A percentile compares a stretch with the other conserved stretches of the same genome.
phyloP scores from a whole-genome alignment of 2,113 vertebrate genomes.

The Strigops habroptila region DNA sequence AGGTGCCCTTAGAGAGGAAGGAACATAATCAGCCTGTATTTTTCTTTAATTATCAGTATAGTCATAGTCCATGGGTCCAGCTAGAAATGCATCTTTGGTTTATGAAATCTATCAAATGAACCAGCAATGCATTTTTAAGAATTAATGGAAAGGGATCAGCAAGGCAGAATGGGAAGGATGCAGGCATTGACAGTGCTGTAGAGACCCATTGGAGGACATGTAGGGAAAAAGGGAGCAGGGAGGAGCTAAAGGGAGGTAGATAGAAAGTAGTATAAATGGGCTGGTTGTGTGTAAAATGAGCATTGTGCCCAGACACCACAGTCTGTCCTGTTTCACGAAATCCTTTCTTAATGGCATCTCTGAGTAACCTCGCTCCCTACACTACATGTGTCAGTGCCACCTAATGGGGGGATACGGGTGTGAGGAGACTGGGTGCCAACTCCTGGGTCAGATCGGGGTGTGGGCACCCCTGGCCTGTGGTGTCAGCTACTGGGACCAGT shows the following conservation, averaged over 20 bases:
- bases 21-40: neutral
- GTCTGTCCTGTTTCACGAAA: neutral
- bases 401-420: neutral
- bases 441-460: neutral
- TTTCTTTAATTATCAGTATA: neutral
- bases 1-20: neutral
- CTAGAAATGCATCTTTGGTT: neutral
- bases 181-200: accelerated
- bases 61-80: neutral
- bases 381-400: too few relatives aligned
- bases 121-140: neutral
- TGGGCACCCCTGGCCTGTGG: too few relatives aligned
- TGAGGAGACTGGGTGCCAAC: neutral
- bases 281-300: neutral
- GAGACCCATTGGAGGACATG: accelerated
- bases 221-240: neutral
- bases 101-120: neutral
- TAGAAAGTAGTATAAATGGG: neutral
- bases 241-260: neutral
- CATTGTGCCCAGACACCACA: neutral
- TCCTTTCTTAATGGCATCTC: neutral
- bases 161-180: neutral
- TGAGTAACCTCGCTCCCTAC: neutral
- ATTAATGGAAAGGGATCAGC: neutral
- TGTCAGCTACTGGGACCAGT: neutral